Base-by-base conservation (phyloP, 1,140 invertebrate species). In the Bombus cullumanus region DNA sequence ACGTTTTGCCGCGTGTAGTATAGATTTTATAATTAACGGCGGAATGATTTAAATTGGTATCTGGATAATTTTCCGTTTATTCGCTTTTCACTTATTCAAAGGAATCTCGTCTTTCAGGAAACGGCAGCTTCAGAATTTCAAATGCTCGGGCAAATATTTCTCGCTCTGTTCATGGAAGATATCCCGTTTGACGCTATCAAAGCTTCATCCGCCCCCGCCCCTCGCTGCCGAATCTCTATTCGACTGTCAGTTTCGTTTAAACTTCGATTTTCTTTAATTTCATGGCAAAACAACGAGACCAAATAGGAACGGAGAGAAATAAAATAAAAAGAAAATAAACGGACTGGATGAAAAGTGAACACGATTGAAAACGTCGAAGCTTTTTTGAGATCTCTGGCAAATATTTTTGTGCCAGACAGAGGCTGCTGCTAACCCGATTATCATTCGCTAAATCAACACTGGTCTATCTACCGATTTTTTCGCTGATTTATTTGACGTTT, bases 361-460 rank as follows among this genome's bases (percentile, higher is more conserved):
- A 22, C n/a, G 53, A 25, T n/a, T 6, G 28, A n/a, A 62, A 41
- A n/a, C 31, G 74, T 22, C 13, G 39, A 43, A 31, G 28, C 28
- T 62, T n/a, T 34, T 34, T 18, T 13, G 6, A 53, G n/a, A 34
- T 10, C 34, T 37, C 47, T 43, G 39, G 69, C 39, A 88, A 88
- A 88, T 88, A 88, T 88, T 88, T 88, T 81, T 53, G 15, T 41
- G 62, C 18, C 31, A 34, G 37, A 79, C 76, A 68, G 72, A 68
- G 72, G 41, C 62, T 47, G 72, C 64, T 66, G 57, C 74, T 88
- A 88, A 88, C 64, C 43, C 62, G 68, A 85, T 89, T 89, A 77
- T 72, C 12, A 88, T 88, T 80, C 81, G 41, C 41, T 84, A 84
- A 80, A 88, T 37, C 77, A 57, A 88, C 87, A 87, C 43, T 5